Conservation (phyloP, 2,888 invertebrate species). For the Brachyptera putata region DNA sequence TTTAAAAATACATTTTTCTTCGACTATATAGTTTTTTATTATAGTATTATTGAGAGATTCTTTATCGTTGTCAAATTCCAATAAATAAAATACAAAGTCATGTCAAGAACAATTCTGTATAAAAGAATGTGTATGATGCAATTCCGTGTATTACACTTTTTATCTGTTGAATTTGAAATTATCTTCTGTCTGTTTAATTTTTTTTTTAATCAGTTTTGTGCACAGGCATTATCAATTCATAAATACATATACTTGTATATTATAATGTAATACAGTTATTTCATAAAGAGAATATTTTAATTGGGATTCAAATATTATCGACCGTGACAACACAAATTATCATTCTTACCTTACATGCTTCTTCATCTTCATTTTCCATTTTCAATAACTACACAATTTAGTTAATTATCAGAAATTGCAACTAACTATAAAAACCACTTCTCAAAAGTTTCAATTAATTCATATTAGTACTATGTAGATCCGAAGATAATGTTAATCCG, state of each 20-base stretch:
- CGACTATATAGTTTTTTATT: too few species aligned
- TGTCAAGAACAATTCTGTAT: neutral
- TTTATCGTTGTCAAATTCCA: neutral
- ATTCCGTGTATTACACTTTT: neutral
- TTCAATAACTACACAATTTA: neutral
- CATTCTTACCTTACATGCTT: constrained; percentile 6
- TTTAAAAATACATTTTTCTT: too few species aligned
- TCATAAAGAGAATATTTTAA: neutral
- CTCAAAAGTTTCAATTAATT: too few species aligned
- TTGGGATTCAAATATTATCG: neutral
- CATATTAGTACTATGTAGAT: neutral
- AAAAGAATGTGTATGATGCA: neutral
- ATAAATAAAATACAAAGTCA: neutral
- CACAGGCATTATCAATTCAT: neutral
- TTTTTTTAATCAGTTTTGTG: too few species aligned
- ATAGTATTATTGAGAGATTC: too few species aligned
- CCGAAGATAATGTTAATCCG: neutral
- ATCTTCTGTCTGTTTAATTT: neutral
- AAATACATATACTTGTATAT: neutral
- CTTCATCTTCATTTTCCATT: constrained; percentile 15
- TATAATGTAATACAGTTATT: neutral
- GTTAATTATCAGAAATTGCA: too few species aligned
- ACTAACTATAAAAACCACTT: too few species aligned
- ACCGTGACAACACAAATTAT: neutral
- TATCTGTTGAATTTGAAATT: too few species aligned